Evolutionary conservation across 2,888 invertebrate species (phyloP).

Genomic region (Deroplatys truncata): DNA sequence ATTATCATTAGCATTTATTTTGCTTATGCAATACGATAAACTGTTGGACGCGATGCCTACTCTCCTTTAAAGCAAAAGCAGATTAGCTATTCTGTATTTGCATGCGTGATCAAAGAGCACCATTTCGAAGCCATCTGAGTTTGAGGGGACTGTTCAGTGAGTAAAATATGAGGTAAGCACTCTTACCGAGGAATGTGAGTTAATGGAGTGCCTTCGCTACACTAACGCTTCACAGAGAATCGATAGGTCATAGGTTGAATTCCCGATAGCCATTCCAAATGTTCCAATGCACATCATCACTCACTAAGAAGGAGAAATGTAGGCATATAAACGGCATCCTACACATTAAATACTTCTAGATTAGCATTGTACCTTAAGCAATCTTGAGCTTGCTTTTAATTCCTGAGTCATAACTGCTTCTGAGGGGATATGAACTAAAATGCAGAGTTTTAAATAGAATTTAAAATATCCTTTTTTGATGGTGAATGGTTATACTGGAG

Average conservation of each 20-base stretch:
- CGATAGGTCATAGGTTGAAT: neutral
- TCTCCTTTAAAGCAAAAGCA: neutral
- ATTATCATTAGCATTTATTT: no score
- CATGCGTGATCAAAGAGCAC: neutral
- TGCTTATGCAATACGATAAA: neutral
- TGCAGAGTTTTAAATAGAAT: no score
- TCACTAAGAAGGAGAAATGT: no score
- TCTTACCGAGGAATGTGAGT: neutral
- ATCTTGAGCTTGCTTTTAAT: no score
- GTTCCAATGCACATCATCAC: neutral
- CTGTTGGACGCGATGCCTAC: neutral
- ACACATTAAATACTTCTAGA: no score
- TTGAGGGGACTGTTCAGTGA: neutral
- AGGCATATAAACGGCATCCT: no score
- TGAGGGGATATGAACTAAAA: no score
- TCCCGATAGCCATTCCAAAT: neutral
- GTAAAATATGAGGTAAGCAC: neutral
- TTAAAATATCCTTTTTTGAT: no score
- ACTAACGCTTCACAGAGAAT: neutral
- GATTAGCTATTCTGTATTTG: neutral
- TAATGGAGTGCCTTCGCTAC: neutral
- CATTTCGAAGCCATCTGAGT: neutral
- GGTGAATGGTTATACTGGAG: no score
- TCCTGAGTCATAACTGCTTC: no score
- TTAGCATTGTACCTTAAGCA: no score